phyloP scores from a whole-genome alignment of 2,113 vertebrate species.

The Piliocolobus tephrosceles region DNA sequence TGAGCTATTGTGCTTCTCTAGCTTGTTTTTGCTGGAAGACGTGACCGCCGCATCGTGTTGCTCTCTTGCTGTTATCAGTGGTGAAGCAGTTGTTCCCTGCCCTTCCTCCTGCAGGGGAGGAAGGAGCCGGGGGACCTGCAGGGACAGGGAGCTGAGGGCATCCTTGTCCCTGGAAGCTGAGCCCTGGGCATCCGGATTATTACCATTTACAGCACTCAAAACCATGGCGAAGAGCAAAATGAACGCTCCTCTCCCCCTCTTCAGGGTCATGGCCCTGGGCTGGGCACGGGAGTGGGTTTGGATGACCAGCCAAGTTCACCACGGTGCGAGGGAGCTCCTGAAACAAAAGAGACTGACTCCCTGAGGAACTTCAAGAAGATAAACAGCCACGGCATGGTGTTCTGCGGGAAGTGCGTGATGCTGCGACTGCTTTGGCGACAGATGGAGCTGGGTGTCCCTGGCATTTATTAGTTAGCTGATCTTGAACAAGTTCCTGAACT shows the following conservation, averaged over 20 bases:
- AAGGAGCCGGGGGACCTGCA: background rate
- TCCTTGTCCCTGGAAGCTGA: too few relatives aligned
- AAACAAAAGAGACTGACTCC: background rate
- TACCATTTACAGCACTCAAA: too few relatives aligned
- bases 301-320: background rate
- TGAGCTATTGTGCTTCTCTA: background rate
- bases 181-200: too few relatives aligned
- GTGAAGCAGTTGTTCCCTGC: background rate
- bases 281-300: background rate
- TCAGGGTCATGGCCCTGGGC: background rate
- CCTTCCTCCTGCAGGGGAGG: background rate
- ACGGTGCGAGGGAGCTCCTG: background rate
- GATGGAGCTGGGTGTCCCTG: background rate
- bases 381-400: too few relatives aligned
- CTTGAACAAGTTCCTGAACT: background rate
- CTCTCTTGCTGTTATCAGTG: background rate
- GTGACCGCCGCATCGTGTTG: background rate
- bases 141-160: background rate
- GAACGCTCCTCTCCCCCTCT: background rate
- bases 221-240: background rate
- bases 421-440: background rate
- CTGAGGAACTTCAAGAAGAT: background rate
- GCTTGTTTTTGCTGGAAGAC: background rate
- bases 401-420: background rate
- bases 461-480: background rate